These are phyloP conservation scores for Cactoblastis cactorum DNA, from an alignment of 2,888 invertebrate species.

Conservation along the genomic window DNA sequence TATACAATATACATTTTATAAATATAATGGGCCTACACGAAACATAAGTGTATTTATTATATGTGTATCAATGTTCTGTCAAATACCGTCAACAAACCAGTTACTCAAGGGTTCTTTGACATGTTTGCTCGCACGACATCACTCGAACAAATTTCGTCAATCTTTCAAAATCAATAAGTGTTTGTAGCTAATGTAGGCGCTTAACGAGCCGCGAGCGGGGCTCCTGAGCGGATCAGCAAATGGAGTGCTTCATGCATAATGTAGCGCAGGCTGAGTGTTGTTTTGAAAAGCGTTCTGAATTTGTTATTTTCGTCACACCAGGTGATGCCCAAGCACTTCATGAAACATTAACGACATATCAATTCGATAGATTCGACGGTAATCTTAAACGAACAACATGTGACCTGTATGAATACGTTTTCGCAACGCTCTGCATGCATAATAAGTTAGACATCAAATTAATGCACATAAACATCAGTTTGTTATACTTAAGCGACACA, in stretches of 20 bases:
- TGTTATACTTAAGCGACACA: neutral
- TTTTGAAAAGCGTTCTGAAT: slow-evolving; percentile 78
- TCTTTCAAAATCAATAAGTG: slow-evolving; percentile 75
- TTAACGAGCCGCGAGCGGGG: slow-evolving; percentile 77
- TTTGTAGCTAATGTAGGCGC: slow-evolving; percentile 77
- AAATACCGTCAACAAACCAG: neutral
- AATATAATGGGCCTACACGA: neutral
- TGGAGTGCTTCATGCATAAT: slow-evolving; percentile 80
- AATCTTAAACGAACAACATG: neutral
- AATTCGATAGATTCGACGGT: slow-evolving; percentile 34
- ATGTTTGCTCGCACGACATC: slow-evolving; percentile 2
- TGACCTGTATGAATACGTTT: neutral
- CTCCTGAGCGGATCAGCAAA: slow-evolving; percentile 78
- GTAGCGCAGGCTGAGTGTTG: slow-evolving; percentile 75
- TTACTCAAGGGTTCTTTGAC: slow-evolving; percentile 2
- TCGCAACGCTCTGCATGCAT: neutral
- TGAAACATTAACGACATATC: slow-evolving; percentile 72
- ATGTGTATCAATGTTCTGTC: neutral
- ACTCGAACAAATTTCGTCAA: slow-evolving; percentile 58
- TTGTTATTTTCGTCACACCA: slow-evolving; percentile 76
- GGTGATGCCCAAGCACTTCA: slow-evolving; percentile 70
- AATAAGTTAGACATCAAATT: neutral
- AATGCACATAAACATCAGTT: neutral
- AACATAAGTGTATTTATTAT: neutral
- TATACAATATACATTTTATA: no score